A percentile compares a stretch with the other conserved stretches of the same genome.
These are phyloP conservation scores for Phenganax stokvisi DNA, from an alignment of 92 coral and sea anemone species.

Conservation along the genomic window DNA sequence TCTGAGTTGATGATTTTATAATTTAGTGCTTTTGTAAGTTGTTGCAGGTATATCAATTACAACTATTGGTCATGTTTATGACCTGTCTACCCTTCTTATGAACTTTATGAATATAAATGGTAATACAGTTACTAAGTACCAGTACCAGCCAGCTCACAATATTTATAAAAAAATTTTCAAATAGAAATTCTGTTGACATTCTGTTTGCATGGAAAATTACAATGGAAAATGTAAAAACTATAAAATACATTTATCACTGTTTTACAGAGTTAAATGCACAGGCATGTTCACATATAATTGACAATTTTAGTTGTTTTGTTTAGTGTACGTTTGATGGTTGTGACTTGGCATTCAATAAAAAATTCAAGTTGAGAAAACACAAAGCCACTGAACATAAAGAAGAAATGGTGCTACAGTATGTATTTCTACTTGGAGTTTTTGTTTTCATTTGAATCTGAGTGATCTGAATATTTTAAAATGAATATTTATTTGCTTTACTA, in stretches of 20 bases:
- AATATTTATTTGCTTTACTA: not conserved
- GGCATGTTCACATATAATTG: not conserved
- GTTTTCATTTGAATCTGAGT: not conserved
- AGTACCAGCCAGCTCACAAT: too few species aligned
- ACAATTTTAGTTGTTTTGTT: not conserved
- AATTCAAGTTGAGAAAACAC: conserved; percentile 60
- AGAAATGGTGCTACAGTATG: conserved; percentile 40
- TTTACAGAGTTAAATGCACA: not conserved
- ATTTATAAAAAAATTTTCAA: too few species aligned
- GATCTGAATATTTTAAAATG: not conserved
- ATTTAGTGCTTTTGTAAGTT: too few species aligned
- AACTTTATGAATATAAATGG: too few species aligned
- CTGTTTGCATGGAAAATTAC: too few species aligned
- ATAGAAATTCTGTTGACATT: too few species aligned
- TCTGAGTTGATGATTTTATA: too few species aligned
- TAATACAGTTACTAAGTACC: too few species aligned
- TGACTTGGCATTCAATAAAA: conserved; percentile 63
- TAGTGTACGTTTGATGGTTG: conserved; percentile 81
- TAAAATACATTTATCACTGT: too few species aligned
- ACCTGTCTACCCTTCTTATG: not conserved
- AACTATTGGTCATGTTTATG: not conserved
- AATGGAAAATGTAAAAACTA: too few species aligned
- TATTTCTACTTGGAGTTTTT: not conserved
- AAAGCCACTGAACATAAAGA: conserved; percentile 59
- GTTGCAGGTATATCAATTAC: not conserved